Conservation (phyloP, 2,888 invertebrate species). For the Horisme vitalbata region DNA sequence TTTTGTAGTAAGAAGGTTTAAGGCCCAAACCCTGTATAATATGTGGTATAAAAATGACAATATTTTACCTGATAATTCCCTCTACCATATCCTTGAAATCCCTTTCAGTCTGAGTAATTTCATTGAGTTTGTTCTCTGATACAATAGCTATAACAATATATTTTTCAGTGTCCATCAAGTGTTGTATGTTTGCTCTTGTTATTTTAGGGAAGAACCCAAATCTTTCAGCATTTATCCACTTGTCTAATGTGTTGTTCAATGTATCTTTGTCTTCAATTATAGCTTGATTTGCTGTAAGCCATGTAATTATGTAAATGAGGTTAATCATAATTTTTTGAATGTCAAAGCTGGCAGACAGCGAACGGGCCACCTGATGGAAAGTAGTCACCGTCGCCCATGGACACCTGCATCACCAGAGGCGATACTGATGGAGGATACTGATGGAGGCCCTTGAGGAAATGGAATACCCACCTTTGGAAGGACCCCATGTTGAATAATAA, state of each 20-base stretch:
- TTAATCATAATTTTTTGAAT: too few relatives aligned
- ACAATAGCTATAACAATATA: conserved; percentile 94
- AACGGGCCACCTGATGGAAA: too few relatives aligned
- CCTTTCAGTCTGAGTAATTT: conserved; percentile 90
- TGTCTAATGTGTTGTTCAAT: conserved; percentile 87
- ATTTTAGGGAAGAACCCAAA: conserved; percentile 95
- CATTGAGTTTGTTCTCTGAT: conserved; percentile 92
- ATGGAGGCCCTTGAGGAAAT: too few relatives aligned
- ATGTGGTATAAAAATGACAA: too few relatives aligned
- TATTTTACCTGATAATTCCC: conserved; percentile 85
- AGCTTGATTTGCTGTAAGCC: conserved; percentile 49
- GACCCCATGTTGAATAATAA: too few relatives aligned
- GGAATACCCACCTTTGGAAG: too few relatives aligned
- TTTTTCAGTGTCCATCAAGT: conserved; percentile 92
- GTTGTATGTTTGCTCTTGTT: conserved; percentile 91
- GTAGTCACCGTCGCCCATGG: too few relatives aligned
- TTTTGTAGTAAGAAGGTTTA: too few relatives aligned
- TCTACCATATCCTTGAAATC: conserved; percentile 94
- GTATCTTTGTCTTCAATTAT: conserved; percentile 56
- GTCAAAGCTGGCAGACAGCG: too few relatives aligned
- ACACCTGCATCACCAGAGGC: too few relatives aligned
- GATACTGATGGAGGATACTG: too few relatives aligned
- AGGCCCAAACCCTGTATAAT: too few relatives aligned
- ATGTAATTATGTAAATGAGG: neutral
- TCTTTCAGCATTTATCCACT: conserved; percentile 95